phyloP scores from a whole-genome alignment of 2,797 vertebrate species.

The Anas acuta region DNA sequence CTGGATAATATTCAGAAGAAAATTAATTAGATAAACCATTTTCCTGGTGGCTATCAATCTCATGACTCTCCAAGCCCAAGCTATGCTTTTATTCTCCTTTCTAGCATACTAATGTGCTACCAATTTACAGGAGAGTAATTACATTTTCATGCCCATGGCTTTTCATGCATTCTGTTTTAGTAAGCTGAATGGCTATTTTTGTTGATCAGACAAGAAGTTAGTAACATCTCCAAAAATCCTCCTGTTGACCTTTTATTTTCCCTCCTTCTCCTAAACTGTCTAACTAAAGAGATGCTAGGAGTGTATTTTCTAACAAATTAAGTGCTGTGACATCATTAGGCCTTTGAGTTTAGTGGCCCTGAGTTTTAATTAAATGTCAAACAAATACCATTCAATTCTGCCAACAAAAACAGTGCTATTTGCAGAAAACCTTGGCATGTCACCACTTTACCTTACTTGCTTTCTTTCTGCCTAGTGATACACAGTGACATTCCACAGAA shows the following conservation, averaged over 20 bases:
- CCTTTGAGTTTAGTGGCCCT: slow-evolving; percentile 33
- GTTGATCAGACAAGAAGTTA: slow-evolving; percentile 43
- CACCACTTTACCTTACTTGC: slow-evolving; percentile 17
- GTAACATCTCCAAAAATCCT: slow-evolving; percentile 25
- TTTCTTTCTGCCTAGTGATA: slow-evolving; percentile 8
- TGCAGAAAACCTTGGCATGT: slow-evolving; percentile 37
- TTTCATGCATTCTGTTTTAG: slow-evolving; percentile 41
- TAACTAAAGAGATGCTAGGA: not conserved
- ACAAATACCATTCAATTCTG: slow-evolving; percentile 62
- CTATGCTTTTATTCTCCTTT: slow-evolving; percentile 17
- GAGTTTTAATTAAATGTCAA: slow-evolving; percentile 74
- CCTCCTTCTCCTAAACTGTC: not conserved
- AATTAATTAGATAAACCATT: slow-evolving; percentile 70
- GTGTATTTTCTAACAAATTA: slow-evolving; percentile 36
- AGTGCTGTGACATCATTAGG: slow-evolving; percentile 42
- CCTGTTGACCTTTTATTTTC: slow-evolving; percentile 45
- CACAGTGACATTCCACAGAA: not conserved
- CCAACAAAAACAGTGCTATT: slow-evolving; percentile 46
- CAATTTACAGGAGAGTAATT: slow-evolving; percentile 59
- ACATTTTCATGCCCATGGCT: slow-evolving; percentile 46
- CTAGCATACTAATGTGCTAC: slow-evolving; percentile 62
- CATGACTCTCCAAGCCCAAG: slow-evolving; percentile 42
- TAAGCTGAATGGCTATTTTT: slow-evolving; percentile 43
- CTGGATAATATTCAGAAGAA: slow-evolving; percentile 60
- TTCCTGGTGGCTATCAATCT: slow-evolving; percentile 72